Conservation (phyloP, 2,113 vertebrate genomes). For the Epinephelus moara region DNA sequence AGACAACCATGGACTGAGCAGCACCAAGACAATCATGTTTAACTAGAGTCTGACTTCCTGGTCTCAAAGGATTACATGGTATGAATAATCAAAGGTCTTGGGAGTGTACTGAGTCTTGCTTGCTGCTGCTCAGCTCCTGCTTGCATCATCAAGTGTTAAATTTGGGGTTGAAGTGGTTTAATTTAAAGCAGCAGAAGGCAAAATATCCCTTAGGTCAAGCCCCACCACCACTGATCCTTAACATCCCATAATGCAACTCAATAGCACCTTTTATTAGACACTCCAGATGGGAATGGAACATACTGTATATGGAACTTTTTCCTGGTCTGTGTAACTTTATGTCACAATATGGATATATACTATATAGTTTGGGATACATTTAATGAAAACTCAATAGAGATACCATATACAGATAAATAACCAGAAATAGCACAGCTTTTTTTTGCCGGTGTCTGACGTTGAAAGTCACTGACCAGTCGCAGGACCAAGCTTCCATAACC, state of each 20-base stretch:
- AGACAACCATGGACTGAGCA: background rate
- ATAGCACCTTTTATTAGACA: background rate
- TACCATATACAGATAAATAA: background rate
- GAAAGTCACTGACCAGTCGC: too few relatives aligned
- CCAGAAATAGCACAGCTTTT: background rate
- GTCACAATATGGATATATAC: background rate
- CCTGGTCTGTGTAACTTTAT: background rate
- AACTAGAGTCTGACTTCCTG: background rate
- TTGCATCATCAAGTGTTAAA: conserved; percentile 17
- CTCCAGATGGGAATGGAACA: background rate
- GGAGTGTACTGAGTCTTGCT: background rate
- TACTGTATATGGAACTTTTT: background rate
- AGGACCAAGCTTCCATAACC: background rate
- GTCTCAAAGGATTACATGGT: background rate
- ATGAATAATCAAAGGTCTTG: background rate
- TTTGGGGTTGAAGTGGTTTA: background rate
- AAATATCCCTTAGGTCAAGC: background rate
- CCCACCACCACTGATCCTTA: background rate
- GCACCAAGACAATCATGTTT: background rate
- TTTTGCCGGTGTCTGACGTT: background rate
- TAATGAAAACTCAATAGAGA: background rate
- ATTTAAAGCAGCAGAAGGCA: background rate
- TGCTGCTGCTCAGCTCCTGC: background rate
- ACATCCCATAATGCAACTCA: background rate
- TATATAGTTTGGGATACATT: background rate